Conservation (phyloP, 2,888 invertebrate species). For the Drosophila phalerata region DNA sequence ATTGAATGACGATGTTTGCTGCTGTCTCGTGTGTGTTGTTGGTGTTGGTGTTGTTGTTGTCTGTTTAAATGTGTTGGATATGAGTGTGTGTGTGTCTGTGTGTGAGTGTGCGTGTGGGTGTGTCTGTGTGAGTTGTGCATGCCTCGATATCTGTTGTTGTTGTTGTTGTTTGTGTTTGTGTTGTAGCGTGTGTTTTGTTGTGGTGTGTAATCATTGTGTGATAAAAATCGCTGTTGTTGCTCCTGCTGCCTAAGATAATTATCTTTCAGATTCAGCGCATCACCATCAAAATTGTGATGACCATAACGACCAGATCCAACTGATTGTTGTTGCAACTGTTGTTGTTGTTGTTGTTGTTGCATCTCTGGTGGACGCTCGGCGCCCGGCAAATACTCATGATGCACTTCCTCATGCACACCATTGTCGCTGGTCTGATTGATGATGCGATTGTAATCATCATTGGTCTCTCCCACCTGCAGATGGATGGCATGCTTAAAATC, state of each 20-base stretch:
- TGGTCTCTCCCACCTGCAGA: conserved; percentile 69
- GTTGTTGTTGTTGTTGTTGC: conserved; percentile 14
- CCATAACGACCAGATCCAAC: conserved; percentile 8
- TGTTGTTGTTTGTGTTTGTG: conserved; percentile 16
- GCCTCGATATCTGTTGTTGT: conserved; percentile 23
- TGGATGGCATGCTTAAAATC: conserved; percentile 83
- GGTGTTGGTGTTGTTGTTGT: conserved; percentile 22
- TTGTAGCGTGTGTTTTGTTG: conserved; percentile 16
- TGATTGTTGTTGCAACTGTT: conserved; percentile 8
- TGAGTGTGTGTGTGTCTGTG: conserved; percentile 20
- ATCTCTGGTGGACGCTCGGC: conserved; percentile 53
- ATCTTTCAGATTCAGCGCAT: conserved; percentile 44
- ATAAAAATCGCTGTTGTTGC: conserved; percentile 26
- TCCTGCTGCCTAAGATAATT: conserved; percentile 43
- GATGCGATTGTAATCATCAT: conserved; percentile 68
- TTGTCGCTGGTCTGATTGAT: conserved; percentile 62
- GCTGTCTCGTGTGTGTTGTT: conserved; percentile 17
- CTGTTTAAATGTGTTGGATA: conserved; percentile 9
- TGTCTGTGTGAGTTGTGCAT: conserved; percentile 16
- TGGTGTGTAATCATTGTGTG: conserved; percentile 1
- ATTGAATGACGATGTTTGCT: conserved; percentile 25
- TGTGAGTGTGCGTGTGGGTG: conserved; percentile 22
- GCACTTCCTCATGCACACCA: conserved; percentile 69
- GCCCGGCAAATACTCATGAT: conserved; percentile 67
- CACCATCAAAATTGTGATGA: conserved; percentile 37